Base-by-base conservation (phyloP, 2,888 invertebrate species). In the Autographa gamma region DNA sequence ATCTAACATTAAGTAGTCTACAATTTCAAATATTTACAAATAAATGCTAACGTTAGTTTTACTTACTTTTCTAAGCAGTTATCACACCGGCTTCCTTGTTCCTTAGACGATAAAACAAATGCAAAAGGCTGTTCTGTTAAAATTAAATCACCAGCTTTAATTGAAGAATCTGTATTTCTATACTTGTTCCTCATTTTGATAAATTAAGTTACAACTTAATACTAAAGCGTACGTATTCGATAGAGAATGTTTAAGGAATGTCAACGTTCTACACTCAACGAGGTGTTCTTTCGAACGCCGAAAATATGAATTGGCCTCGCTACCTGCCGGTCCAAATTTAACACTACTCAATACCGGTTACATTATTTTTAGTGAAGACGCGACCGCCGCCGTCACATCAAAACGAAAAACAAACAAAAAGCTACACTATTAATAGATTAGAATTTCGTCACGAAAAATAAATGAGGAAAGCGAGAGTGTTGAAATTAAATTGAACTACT, bases 71-170 rank as follows among this genome's bases (percentile, higher is more conserved):
- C 95, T 74, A 98, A 96, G 88, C 98, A 98, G 90, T 96, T 96
- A 90, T 98, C 98, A 93, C 98, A 98, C 77, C 97, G 94, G 85
- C 96, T 96, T 54, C 96, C 96, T 79, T 97, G 96, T 85, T 97
- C 97, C 83, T 97, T 97, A 0, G 97, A 97, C 77, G 97, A 97
- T 4, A 98, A 92, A 56, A 97, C 96, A 90, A 96, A 98, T 1
- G 96, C 97, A 91, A 98, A 98, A 0, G 98, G 98, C 84, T 97
- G 96, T 85, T 97, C 97, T 54, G 96, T 96, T 60, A 97, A 92
- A 71, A 98, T 96, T 38, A 97, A 92, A 84, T 97, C 97, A 32
- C 98, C 98, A 34, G 96, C 94, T 88, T 96, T 96, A 69, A 97
- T 93, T 19, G 88, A 86, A 31, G 93, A 91, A 79, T 91, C 86